Evolutionary conservation across 1,140 invertebrate species (phyloP).

Genomic region (Trinorchestia longiramus): DNA sequence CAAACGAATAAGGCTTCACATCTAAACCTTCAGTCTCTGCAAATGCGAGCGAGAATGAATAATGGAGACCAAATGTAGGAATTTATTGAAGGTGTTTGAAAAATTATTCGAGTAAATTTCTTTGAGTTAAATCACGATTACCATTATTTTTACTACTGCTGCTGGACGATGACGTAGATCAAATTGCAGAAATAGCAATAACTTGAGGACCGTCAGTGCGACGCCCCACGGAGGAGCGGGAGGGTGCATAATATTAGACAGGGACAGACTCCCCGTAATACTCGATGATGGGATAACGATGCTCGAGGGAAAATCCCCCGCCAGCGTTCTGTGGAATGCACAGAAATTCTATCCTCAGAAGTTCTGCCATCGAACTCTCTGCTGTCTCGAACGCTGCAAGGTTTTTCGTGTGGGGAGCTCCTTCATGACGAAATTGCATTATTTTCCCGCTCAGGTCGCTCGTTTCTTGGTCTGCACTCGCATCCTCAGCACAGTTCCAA

Average conservation of each 20-base stretch:
- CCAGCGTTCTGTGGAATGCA: not conserved
- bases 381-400: not conserved
- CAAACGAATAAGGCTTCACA: not conserved
- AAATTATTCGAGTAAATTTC: not conserved
- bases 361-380: not conserved
- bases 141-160: not conserved
- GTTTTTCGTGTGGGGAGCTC: not conserved
- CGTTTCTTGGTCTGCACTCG: not conserved
- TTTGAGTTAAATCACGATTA: not conserved
- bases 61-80: not conserved
- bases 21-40: not conserved
- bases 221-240: not conserved
- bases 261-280: constrained; percentile 1
- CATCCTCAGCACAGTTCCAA: not conserved
- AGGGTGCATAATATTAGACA: constrained; percentile 37
- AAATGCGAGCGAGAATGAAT: not conserved
- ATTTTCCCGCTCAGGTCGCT: not conserved
- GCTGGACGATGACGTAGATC: not conserved
- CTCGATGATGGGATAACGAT: constrained; percentile 42
- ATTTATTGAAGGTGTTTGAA: not conserved
- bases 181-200: constrained; percentile 1
- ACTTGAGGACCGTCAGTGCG: not conserved
- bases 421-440: not conserved
- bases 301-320: not conserved
- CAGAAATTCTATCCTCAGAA: not conserved